Evolutionary conservation across 2,113 vertebrate species (phyloP), one percentile per base, ranked within the genome.

Genomic region (Blennius ocellaris): DNA sequence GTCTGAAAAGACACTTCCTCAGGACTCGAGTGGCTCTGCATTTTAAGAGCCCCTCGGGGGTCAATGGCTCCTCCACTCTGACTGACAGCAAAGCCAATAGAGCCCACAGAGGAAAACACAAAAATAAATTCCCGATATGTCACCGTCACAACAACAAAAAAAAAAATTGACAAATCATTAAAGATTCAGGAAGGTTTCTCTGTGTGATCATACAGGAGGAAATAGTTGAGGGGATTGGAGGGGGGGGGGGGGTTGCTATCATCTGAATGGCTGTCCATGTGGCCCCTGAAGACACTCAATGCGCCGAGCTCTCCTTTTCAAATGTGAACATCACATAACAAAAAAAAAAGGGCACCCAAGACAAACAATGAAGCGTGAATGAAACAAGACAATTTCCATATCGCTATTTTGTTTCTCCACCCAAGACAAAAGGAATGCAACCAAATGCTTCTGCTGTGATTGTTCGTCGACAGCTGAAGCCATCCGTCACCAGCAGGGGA

Each of bases 401-500:
- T 48, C 69, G 76, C 73, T 8, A 81, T 89, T 87, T 87, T 64
- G 80, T 80, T 81, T 87, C 74, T 64, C 57, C 43, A 51, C 44
- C 58, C 40, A 37, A 65, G 70, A 92, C 89, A 92, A 92, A 87
- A 80, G 85, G 82, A 88, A 84, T 80, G 78, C 77, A 84, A 89
- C 85, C 84, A 92, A 93, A 92, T 90, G 86, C 88, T 82, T 84
- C 74, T 73, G 78, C 85, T 78, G 75, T 63, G 89, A 89, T 89
- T 91, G 87, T 90, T 88, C 76, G 79, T 89, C 78, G 78, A 92
- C 92, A 93, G 93, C 92, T 93, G 92, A 92, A 88, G 78, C 84
- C 69, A 89, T 92, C 88, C 85, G 85, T 93, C 89, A 93, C 88
- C 90, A 85, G 86, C 83, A 63, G 89, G 91, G 85, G 49, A 65